Evolutionary conservation across 2,797 vertebrate species (phyloP).

Genomic region (Microtus obscurus): DNA sequence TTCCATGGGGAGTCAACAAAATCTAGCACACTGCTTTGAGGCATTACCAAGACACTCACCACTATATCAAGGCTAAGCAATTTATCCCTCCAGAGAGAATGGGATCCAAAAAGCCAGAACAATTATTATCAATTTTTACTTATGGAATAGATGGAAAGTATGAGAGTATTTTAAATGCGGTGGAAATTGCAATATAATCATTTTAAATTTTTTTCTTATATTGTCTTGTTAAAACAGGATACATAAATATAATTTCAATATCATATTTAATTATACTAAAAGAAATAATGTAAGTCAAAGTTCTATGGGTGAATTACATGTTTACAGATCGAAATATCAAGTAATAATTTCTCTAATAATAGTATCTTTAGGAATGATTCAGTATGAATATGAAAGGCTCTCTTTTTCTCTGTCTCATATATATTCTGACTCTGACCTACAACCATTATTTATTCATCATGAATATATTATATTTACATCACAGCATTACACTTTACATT

Average conservation of each 20-base stretch:
- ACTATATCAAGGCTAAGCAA: no score
- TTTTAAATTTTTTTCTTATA: not conserved
- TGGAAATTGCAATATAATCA: not conserved
- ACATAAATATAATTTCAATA: not conserved
- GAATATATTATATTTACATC: not conserved
- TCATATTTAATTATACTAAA: not conserved
- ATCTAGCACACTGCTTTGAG: no score
- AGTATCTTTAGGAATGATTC: not conserved
- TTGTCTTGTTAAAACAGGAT: not conserved
- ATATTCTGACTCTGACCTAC: not conserved
- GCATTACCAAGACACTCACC: no score
- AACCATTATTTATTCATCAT: not conserved
- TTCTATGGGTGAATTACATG: not conserved
- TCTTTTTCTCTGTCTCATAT: not conserved
- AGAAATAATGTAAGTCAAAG: not conserved
- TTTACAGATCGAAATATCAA: not conserved
- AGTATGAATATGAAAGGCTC: not conserved
- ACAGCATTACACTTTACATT: not conserved
- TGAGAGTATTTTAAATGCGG: not conserved
- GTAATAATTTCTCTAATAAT: not conserved
- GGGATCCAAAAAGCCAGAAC: no score
- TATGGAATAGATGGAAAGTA: not conserved
- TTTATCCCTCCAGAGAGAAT: no score
- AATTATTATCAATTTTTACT: not conserved
- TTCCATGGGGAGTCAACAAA: no score